Evolutionary conservation across 2,888 invertebrate genomes (phyloP).

Genomic region (Acanthosepion pharaonis): DNA sequence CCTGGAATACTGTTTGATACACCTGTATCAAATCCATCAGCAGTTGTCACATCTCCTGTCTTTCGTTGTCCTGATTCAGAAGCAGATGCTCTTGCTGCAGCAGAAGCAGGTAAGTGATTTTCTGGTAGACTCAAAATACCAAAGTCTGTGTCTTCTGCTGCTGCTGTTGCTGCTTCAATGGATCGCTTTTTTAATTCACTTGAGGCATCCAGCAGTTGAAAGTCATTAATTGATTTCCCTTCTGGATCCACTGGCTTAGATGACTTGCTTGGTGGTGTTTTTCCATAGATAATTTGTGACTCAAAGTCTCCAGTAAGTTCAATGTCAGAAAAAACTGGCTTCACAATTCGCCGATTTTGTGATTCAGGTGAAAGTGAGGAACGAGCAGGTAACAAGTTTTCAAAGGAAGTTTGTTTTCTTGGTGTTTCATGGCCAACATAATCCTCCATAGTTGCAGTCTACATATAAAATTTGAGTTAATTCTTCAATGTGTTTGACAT

Average conservation of each 20-base stretch:
- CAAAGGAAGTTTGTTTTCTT: not conserved
- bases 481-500: not conserved
- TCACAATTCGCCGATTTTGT: not conserved
- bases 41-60: not conserved
- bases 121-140: not conserved
- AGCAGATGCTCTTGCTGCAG: not conserved
- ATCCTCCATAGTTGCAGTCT: not conserved
- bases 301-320: conserved; percentile 7
- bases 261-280: not conserved
- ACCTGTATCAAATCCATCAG: conserved; percentile 4
- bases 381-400: not conserved
- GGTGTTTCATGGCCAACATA: not conserved
- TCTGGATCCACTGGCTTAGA: not conserved
- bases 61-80: conserved; percentile 7
- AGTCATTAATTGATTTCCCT: not conserved
- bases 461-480: not conserved
- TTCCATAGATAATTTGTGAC: not conserved
- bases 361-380: not conserved
- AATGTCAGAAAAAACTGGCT: not conserved
- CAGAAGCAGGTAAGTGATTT: not conserved
- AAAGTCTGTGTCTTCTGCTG: not conserved
- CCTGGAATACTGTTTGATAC: not conserved
- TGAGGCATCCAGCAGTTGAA: not conserved
- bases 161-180: not conserved
- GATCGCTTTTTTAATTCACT: not conserved